Percentiles rank a stretch among this genome's conserved stretches.
Evolutionary conservation across 92 coral and sea anemone genomes (phyloP).

Genomic region (Epizoanthus scotinus): DNA sequence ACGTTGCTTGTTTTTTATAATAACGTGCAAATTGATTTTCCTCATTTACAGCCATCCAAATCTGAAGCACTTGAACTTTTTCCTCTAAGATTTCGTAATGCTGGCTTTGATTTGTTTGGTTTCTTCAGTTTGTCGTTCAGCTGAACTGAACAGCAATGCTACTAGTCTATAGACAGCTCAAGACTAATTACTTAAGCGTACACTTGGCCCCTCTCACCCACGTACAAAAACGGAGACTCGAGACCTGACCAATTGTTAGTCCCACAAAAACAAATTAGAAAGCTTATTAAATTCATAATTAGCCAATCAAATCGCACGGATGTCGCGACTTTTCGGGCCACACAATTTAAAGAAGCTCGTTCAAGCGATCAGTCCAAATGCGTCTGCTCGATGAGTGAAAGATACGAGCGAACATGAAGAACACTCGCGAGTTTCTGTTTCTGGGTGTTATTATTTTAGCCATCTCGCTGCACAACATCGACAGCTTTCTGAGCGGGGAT

Average conservation of each 20-base stretch:
- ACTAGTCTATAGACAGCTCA: not conserved
- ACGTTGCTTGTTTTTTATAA: conserved; percentile 17
- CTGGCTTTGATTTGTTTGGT: not conserved
- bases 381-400: conserved; percentile 46
- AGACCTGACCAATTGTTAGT: conserved; percentile 63
- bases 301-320: conserved; percentile 66
- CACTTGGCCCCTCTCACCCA: conserved; percentile 39
- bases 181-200: conserved; percentile 23
- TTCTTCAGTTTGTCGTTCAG: not conserved
- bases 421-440: conserved; percentile 2
- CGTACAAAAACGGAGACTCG: conserved; percentile 31
- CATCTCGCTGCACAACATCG: conserved; percentile 5
- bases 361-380: conserved; percentile 54
- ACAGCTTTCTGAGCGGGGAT: not conserved
- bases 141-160: not conserved
- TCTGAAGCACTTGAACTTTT: not conserved
- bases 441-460: not conserved
- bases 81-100: not conserved
- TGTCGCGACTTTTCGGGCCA: conserved; percentile 54
- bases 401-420: conserved; percentile 24
- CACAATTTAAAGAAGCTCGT: conserved; percentile 43
- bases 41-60: not conserved
- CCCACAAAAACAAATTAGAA: conserved; percentile 80
- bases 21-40: conserved; percentile 7
- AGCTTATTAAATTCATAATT: conserved; percentile 66